These are phyloP conservation scores for Anhinga rufa DNA, from an alignment of 2,113 vertebrate species.

Conservation along the genomic window DNA sequence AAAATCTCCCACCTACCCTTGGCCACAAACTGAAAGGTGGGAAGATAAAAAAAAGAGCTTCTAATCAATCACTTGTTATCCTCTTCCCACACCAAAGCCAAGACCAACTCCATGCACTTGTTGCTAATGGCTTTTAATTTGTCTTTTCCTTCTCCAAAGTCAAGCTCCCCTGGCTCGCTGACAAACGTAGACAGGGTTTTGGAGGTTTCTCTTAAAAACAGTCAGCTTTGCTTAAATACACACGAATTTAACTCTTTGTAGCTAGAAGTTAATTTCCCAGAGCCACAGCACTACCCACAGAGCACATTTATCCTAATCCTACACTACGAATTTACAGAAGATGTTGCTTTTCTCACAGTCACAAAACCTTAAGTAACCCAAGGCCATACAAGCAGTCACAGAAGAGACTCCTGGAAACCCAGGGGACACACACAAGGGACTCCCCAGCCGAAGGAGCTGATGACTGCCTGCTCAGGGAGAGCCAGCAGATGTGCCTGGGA, in stretches of 20 bases:
- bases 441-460: not conserved
- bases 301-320: not conserved
- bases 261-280: not conserved
- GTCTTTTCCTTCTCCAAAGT: not conserved
- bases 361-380: not conserved
- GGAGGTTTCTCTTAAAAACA: slow-evolving; percentile 1
- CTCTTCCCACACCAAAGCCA: not conserved
- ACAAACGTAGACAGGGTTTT: not conserved
- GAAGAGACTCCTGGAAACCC: not conserved
- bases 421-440: not conserved
- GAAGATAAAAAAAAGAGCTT: not conserved
- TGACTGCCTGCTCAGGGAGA: not conserved
- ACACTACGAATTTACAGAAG: not conserved
- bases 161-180: not conserved
- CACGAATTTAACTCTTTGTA: not conserved
- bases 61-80: not conserved
- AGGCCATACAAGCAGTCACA: not conserved
- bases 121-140: not conserved
- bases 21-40: not conserved
- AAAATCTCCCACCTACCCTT: not conserved
- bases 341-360: not conserved
- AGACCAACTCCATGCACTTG: not conserved
- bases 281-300: not conserved
- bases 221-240: not conserved
- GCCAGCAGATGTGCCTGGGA: not conserved